Conservation (phyloP, 2,888 invertebrate species). For the Anodontia alba region DNA sequence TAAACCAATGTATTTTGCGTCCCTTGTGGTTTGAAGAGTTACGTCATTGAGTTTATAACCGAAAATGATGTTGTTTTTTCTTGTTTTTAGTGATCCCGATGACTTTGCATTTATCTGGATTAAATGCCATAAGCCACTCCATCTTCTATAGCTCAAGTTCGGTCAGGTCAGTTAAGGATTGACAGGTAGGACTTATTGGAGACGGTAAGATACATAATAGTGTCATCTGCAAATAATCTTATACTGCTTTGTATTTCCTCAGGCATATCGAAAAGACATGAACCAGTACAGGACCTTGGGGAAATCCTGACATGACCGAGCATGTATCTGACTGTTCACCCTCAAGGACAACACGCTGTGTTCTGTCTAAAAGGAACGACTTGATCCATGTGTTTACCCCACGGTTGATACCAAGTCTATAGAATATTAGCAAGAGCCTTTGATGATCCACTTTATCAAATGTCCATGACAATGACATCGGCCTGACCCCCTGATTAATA, state of each 20-base stretch:
- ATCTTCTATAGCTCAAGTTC: too few species aligned
- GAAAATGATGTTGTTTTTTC: too few species aligned
- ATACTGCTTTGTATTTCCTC: not conserved
- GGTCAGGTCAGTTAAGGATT: too few species aligned
- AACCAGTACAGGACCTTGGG: not conserved
- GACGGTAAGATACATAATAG: too few species aligned
- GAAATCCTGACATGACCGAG: not conserved
- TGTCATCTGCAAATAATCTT: too few species aligned
- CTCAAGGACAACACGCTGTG: not conserved
- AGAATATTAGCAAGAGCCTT: slow-evolving; percentile 2
- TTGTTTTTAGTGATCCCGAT: too few species aligned
- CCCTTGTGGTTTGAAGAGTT: too few species aligned
- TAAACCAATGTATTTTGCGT: too few species aligned
- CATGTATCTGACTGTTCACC: too few species aligned
- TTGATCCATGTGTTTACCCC: not conserved
- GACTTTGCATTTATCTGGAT: too few species aligned
- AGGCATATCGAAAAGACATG: not conserved
- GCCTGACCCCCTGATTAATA: not conserved
- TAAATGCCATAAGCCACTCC: too few species aligned
- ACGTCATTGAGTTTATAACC: too few species aligned
- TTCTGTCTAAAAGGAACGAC: not conserved
- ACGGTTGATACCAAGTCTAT: not conserved
- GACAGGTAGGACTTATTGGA: not conserved
- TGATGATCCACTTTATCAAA: slow-evolving; percentile 3
- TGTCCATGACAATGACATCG: not conserved